Evolutionary conservation across 37 sponge, comb jelly and placozoan species (phyloP), one percentile per base, ranked within the genome.

Genomic region (Aplysina aerophoba): DNA sequence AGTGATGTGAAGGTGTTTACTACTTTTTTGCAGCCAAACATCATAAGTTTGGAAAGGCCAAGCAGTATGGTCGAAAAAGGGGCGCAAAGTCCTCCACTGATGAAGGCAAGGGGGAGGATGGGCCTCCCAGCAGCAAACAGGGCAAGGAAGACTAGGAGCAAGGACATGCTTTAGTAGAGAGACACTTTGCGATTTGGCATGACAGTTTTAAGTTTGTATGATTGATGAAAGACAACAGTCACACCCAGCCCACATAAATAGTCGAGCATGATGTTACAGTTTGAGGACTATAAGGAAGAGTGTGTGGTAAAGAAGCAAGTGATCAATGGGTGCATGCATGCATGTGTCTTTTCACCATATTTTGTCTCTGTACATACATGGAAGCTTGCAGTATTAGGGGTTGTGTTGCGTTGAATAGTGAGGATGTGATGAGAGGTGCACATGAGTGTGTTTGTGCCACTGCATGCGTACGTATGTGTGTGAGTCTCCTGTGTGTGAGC

Each of bases 101-200:
- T 27, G 65, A 61, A 38, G 77, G 4, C 16, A 67, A 24, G 33
- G 68, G 33, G 33, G 41, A 37, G n/a, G 82, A n/a, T 21, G 38
- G 50, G 0, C 82, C 65, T 8, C 86, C 86, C 40, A 67, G 31
- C n/a, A 27, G 63, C n/a, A 86, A 86, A 37, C 65, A 79, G 64
- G 11, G 12, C 28, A 62, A 62, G 28, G 64, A 62, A 62, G 64
- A 62, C 64, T 62, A 62, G 64, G 4, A 6, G 4, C 28, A 62
- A 62, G 27, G 4, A 62, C 50, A 44, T 8, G 50, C 50, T 11
- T 44, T 44, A 44, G 50, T 3, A 44, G 50, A 44, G 6, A 11
- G 50, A 44, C 50, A 44, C 50, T n/a, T n/a, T n/a, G n/a, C n/a
- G n/a, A n/a, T n/a, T n/a, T n/a, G n/a, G n/a, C n/a, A n/a, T n/a